These are phyloP conservation scores for Sarcophaga rosellei DNA, from an alignment of 2,888 invertebrate species.

Conservation along the genomic window DNA sequence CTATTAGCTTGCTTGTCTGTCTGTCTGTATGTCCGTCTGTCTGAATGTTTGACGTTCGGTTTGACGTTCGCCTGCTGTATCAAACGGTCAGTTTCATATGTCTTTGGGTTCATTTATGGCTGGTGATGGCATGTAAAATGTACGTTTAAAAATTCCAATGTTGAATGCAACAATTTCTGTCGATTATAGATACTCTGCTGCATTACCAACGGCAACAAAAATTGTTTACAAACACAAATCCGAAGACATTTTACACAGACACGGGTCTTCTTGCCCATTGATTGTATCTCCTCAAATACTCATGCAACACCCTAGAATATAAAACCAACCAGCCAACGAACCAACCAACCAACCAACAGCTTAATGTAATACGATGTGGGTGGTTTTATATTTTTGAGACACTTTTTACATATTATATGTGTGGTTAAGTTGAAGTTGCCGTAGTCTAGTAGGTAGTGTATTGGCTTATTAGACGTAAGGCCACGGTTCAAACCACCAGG, in stretches of 20 bases:
- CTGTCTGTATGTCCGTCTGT: constrained; percentile 13
- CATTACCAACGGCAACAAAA: constrained; percentile 62
- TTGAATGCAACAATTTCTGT: constrained; percentile 66
- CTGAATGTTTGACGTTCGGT: background rate
- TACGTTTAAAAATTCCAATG: constrained; percentile 60
- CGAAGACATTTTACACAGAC: constrained; percentile 25
- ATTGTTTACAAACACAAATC: constrained; percentile 28
- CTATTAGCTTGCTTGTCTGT: constrained; percentile 59
- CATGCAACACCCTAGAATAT: constrained; percentile 2
- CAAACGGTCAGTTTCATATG: background rate
- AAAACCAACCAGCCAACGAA: background rate
- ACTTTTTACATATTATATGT: no score
- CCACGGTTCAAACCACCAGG: no score
- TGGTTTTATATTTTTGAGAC: no score
- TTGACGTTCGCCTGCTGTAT: constrained; percentile 12
- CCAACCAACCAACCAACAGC: background rate
- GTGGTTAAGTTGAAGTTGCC: no score
- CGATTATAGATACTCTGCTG: constrained; percentile 63
- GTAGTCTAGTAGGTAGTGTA: no score
- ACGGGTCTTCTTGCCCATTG: constrained; percentile 32
- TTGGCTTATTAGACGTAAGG: no score
- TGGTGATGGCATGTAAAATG: constrained; percentile 21
- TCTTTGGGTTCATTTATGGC: constrained; percentile 3
- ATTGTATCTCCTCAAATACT: constrained; percentile 33
- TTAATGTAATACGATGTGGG: background rate